Evolutionary conservation across 2,113 vertebrate species (phyloP).

Genomic region (Cyprinodon brontotheroides): DNA sequence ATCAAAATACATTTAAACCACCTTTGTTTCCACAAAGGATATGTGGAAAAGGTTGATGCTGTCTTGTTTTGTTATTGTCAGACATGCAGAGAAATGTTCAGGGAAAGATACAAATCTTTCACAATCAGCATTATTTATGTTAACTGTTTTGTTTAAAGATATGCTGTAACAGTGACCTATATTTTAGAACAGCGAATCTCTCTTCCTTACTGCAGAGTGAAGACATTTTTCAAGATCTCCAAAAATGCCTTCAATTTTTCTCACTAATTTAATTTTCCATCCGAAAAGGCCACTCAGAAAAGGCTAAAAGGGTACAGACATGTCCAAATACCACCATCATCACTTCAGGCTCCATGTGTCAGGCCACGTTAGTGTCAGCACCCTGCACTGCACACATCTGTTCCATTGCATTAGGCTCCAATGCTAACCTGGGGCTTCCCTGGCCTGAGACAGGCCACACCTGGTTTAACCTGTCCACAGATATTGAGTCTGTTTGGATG

Average conservation of each 20-base stretch:
- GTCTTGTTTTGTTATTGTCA: slow-evolving; percentile 12
- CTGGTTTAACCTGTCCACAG: slow-evolving; percentile 69
- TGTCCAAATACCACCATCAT: slow-evolving; percentile 69
- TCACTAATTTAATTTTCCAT: slow-evolving; percentile 39
- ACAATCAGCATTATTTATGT: slow-evolving; percentile 25
- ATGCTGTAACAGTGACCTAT: slow-evolving; percentile 22
- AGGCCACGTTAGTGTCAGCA: slow-evolving; percentile 57
- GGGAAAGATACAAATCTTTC: slow-evolving; percentile 1
- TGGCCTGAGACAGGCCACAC: slow-evolving; percentile 49
- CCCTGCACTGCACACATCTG: slow-evolving; percentile 57
- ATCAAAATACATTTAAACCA: slow-evolving; percentile 34
- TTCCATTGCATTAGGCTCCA: slow-evolving; percentile 62
- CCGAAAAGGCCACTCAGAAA: slow-evolving; percentile 47
- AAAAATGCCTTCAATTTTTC: slow-evolving; percentile 30
- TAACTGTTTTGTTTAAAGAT: slow-evolving; percentile 13
- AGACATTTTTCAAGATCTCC: slow-evolving; percentile 14
- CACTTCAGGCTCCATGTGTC: slow-evolving; percentile 62
- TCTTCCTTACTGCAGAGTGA: slow-evolving; percentile 30
- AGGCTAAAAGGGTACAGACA: slow-evolving; percentile 53
- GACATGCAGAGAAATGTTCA: slow-evolving; percentile 7
- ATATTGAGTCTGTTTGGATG: slow-evolving; percentile 31
- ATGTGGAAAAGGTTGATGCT: slow-evolving; percentile 8
- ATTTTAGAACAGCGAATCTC: slow-evolving; percentile 36
- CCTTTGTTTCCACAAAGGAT: slow-evolving; percentile 30
- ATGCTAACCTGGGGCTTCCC: slow-evolving; percentile 49